Percentiles rank a stretch among this genome's conserved stretches.
phyloP scores from a whole-genome alignment of 2,888 invertebrate genomes.

The Busseola fusca region DNA sequence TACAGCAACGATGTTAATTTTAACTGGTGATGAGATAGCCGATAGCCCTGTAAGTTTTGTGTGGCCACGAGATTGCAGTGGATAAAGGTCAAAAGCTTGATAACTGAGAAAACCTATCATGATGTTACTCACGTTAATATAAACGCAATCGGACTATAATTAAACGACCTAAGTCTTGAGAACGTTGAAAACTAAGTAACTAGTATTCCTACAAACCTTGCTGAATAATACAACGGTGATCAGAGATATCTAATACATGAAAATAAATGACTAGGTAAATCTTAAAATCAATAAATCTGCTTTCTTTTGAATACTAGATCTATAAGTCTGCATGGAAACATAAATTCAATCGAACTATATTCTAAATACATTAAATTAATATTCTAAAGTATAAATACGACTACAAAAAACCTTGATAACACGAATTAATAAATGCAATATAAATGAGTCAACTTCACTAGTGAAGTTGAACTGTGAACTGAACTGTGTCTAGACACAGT shows the following conservation, averaged over 20 bases:
- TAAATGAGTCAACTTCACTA: not conserved
- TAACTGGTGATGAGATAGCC: slow-evolving; percentile 5
- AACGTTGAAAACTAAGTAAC: slow-evolving; percentile 4
- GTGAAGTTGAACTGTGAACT: too few relatives aligned
- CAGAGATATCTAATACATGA: not conserved
- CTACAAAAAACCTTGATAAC: not conserved
- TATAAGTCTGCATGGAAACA: not conserved
- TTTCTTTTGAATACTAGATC: slow-evolving; percentile 1
- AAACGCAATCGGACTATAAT: not conserved
- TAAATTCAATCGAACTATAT: not conserved
- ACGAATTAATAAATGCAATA: not conserved
- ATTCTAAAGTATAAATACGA: not conserved
- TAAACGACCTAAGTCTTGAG: not conserved
- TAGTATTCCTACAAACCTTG: not conserved
- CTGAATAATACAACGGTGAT: not conserved
- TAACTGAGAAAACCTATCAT: not conserved
- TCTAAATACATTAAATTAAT: not conserved
- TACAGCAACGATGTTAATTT: slow-evolving; percentile 19
- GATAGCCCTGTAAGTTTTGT: slow-evolving; percentile 19
- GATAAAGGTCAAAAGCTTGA: not conserved
- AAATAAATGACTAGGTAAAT: not conserved
- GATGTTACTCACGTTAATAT: not conserved
- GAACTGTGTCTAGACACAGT: too few relatives aligned
- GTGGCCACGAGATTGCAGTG: not conserved
- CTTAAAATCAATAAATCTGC: not conserved